These are phyloP conservation scores for Platichthys stellatus DNA, from an alignment of 2,113 vertebrate species.

Conservation along the genomic window DNA sequence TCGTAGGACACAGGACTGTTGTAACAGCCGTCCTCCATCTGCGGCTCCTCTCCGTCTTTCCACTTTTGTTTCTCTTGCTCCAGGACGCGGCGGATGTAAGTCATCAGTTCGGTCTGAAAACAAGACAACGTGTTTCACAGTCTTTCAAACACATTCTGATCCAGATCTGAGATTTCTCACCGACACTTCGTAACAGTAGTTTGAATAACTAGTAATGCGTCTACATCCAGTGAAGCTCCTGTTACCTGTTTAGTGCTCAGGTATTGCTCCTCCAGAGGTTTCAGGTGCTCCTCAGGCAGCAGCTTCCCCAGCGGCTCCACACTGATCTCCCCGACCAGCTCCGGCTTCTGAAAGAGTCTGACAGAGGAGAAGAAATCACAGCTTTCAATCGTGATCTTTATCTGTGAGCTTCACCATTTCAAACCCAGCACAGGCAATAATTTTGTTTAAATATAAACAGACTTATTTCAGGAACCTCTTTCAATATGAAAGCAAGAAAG, in stretches of 20 bases:
- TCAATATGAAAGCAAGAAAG: too few species aligned
- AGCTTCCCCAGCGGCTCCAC: slow-evolving; percentile 80
- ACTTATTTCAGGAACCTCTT: too few species aligned
- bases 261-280: slow-evolving; percentile 83
- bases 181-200: too few species aligned
- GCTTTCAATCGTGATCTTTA: neutral
- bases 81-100: slow-evolving; percentile 73
- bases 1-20: slow-evolving; percentile 86
- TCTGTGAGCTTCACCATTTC: too few species aligned
- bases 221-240: neutral
- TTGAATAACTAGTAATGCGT: neutral
- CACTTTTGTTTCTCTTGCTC: slow-evolving; percentile 79
- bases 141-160: too few species aligned
- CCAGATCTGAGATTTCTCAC: too few species aligned
- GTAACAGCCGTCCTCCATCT: slow-evolving; percentile 79
- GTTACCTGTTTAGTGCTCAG: slow-evolving; percentile 83
- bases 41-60: slow-evolving; percentile 77
- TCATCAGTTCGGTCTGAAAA: slow-evolving; percentile 62
- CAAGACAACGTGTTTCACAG: neutral
- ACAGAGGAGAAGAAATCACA: slow-evolving; percentile 26
- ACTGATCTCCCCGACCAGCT: slow-evolving; percentile 77
- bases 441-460: too few species aligned
- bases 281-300: slow-evolving; percentile 77
- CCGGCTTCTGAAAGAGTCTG: slow-evolving; percentile 84
- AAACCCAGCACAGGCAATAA: neutral